These are phyloP conservation scores for Nasonia oneida DNA, from an alignment of 2,888 invertebrate species.

Conservation along the genomic window DNA sequence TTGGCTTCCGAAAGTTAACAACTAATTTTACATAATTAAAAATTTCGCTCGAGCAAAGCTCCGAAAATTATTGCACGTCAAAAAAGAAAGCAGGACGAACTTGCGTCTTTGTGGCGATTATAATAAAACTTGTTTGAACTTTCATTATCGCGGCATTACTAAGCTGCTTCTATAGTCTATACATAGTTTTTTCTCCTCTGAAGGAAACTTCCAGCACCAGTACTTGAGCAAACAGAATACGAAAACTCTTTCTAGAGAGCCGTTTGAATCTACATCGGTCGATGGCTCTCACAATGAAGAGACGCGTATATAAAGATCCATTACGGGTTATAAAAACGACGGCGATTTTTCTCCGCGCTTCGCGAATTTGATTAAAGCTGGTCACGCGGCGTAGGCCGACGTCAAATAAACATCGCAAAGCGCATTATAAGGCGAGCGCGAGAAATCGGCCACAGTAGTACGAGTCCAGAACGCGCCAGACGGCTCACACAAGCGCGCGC, in stretches of 20 bases:
- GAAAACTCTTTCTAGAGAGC: not conserved
- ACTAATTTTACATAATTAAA: not conserved
- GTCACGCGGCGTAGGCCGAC: not conserved
- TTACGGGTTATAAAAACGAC: not conserved
- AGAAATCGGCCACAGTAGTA: slow-evolving; percentile 37
- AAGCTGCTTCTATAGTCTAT: not conserved
- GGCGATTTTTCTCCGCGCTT: not conserved
- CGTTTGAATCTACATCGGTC: not conserved
- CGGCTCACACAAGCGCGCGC: not conserved
- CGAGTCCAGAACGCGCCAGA: slow-evolving; percentile 32
- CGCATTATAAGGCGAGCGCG: not conserved
- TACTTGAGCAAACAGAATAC: not conserved
- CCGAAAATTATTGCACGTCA: not conserved
- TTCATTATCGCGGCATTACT: not conserved
- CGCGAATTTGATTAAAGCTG: not conserved
- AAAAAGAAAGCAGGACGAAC: not conserved
- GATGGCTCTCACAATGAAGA: not conserved
- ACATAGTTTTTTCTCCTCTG: not conserved
- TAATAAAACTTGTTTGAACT: not conserved
- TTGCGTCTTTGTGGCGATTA: not conserved
- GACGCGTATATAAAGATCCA: not conserved
- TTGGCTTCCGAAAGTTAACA: not conserved
- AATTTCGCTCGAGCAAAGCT: not conserved
- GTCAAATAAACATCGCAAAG: not conserved
- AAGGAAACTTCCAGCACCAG: not conserved